Percentiles rank a stretch among this genome's conserved stretches.
Evolutionary conservation across 2,797 vertebrate species (phyloP).

Genomic region (Diceros bicornis): DNA sequence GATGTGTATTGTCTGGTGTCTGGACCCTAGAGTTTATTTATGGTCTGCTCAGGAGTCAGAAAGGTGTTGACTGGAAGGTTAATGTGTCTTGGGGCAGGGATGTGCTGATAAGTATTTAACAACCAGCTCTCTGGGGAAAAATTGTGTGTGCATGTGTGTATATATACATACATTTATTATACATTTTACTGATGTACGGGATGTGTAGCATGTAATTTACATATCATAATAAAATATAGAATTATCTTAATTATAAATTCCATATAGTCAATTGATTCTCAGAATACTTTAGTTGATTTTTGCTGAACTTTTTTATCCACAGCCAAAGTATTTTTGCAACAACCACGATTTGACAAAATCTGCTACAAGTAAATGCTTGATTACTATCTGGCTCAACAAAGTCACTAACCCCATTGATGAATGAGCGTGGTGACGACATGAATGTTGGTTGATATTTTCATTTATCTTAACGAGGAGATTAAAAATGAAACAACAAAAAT

Average conservation of each 20-base stretch:
- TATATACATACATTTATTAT: not conserved
- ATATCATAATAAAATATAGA: not conserved
- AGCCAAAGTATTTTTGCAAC: not conserved
- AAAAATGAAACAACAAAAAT: not conserved
- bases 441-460: not conserved
- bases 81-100: conserved; percentile 69
- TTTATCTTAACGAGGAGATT: not conserved
- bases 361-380: not conserved
- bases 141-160: not conserved
- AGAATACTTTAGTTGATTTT: not conserved
- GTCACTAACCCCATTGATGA: not conserved
- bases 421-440: not conserved
- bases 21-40: conserved; percentile 85
- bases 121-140: not conserved
- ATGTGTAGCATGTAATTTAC: not conserved
- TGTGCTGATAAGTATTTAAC: not conserved
- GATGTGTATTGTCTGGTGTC: conserved; percentile 72
- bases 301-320: not conserved
- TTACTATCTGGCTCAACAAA: not conserved
- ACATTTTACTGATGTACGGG: not conserved
- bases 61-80: conserved; percentile 84
- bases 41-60: conserved; percentile 85
- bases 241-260: conserved; percentile 9
- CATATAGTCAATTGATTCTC: not conserved
- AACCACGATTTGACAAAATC: conserved; percentile 15